phyloP scores from a whole-genome alignment of 2,797 vertebrate species.

The Enteromius anoplus region DNA sequence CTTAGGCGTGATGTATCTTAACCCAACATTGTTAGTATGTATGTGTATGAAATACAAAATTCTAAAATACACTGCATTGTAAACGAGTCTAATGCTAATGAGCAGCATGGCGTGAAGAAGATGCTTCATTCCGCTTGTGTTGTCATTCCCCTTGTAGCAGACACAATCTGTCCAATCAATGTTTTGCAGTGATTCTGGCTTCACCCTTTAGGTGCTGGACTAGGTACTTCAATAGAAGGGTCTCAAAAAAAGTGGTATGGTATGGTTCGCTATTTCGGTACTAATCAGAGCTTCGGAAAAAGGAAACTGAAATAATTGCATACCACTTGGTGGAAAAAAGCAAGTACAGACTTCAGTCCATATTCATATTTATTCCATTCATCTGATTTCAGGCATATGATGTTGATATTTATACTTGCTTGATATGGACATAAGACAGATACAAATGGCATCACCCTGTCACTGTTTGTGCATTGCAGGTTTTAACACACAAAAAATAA shows the following conservation, averaged over 20 bases:
- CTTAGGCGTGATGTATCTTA: neutral
- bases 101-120: neutral
- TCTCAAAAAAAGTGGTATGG: neutral
- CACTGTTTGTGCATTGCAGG: no score
- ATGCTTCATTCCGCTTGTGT: neutral
- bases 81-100: neutral
- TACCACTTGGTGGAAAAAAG: neutral
- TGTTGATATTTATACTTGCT: neutral
- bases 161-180: neutral
- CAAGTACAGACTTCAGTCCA: neutral
- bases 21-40: neutral
- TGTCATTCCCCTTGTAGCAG: neutral
- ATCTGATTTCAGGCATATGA: no score
- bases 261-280: neutral
- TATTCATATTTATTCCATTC: no score
- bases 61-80: neutral
- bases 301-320: no score
- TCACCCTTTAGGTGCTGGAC: neutral
- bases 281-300: neutral
- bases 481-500: no score
- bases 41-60: neutral
- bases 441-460: no score
- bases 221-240: neutral
- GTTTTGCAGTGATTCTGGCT: neutral
- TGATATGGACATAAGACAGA: no score